Evolutionary conservation across 2,113 vertebrate genomes (phyloP), one percentile per base, ranked within the genome.

Genomic region (Athene noctua): DNA sequence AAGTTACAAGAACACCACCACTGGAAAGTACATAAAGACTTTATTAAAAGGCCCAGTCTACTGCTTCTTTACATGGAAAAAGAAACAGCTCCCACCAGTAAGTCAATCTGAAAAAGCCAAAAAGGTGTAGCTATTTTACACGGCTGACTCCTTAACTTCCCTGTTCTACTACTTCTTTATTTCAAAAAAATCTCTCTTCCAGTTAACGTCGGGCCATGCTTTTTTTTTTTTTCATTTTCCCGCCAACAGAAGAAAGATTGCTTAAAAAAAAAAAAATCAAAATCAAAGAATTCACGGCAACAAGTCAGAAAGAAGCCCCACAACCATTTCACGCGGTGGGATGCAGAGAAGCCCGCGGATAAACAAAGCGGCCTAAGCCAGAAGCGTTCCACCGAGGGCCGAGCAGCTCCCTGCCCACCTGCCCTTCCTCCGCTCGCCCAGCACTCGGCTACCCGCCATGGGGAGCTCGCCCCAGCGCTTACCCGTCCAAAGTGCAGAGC

Each of bases 191-290:
- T 0, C 4, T 10, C 15, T 47, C 44, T 49, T 36, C 26, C 59
- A 79, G 27, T 32, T 54, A 52, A 29, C 3, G 13, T 14, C 40
- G 51, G 7, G 3, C 42, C 34, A 52, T 2, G 13, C 13, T 49
- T 57, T n/a, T 13, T 26, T 44, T 23, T 23, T 47, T 11, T 13
- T 12, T 11, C 8, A 18, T 54, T 34, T 52, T 19, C 34, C 21
- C 44, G 15, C 26, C 19, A 23, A 2, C 1, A 44, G 9, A 54
- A 57, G 4, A 44, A 38, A 42, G 15, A 4, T 1, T 0, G 15
- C 5, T 30, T 32, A 6, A 11, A 42, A 70, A 54, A 34, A 32
- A 29, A 21, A 3, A 10, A 17, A 30, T 2, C 11, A 44, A 44
- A 44, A 44, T 38, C 32, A 13, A 34, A 54, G 12, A 25, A 38